Conservation (phyloP, 2,888 invertebrate genomes). For the Caenorhabditis wallacei region DNA sequence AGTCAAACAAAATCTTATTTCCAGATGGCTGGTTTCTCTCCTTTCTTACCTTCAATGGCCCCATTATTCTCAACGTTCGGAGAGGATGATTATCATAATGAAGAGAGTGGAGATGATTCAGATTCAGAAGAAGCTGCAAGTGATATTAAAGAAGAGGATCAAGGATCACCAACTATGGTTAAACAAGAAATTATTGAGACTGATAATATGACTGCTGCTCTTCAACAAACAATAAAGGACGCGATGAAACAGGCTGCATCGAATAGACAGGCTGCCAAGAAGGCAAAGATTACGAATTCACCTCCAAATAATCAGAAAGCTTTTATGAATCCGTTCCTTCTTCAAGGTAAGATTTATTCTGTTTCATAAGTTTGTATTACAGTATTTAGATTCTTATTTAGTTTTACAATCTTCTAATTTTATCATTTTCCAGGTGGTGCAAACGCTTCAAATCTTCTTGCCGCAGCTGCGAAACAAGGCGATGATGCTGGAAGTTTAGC, state of each 20-base stretch:
- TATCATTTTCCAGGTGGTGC: constrained; percentile 68
- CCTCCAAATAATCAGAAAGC: constrained; percentile 26
- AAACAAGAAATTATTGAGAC: constrained; percentile 50
- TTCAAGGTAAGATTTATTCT: constrained; percentile 68
- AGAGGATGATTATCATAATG: constrained; percentile 75
- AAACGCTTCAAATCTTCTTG: constrained; percentile 64
- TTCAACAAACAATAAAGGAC: constrained; percentile 79
- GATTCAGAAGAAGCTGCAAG: constrained; percentile 72
- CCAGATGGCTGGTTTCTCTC: constrained; percentile 62
- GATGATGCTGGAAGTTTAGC: constrained; percentile 61
- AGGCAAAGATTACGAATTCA: constrained; percentile 42
- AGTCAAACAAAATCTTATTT: constrained; percentile 3
- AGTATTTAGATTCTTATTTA: neutral
- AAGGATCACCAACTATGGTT: constrained; percentile 50
- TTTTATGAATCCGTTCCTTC: constrained; percentile 72
- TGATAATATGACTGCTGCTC: constrained; percentile 52
- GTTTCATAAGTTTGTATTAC: too few relatives aligned
- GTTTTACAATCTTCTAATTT: neutral
- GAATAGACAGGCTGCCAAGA: constrained; percentile 71
- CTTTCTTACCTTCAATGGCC: constrained; percentile 75
- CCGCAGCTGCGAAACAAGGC: constrained; percentile 62
- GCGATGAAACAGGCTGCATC: constrained; percentile 77
- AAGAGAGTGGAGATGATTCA: constrained; percentile 71
- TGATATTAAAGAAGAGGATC: constrained; percentile 64
- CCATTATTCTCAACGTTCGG: constrained; percentile 71